Conservation (phyloP, 2,797 vertebrate genomes). For the Acanthiza pusilla region DNA sequence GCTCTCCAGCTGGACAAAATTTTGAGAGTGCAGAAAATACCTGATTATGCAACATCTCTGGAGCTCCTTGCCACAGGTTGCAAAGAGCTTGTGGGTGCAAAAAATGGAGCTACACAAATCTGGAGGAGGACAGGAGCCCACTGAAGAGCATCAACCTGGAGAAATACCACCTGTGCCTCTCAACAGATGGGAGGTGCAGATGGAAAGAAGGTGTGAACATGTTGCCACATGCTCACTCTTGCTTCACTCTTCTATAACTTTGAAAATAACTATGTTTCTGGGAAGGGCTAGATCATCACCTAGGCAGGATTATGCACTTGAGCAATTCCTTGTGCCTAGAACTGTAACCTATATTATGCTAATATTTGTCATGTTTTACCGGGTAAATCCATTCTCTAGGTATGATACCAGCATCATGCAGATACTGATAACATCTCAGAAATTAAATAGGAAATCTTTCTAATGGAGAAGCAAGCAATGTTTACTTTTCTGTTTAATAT, state of each 20-base stretch:
- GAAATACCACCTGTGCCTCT: not conserved
- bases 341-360: not conserved
- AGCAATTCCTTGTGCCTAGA: not conserved
- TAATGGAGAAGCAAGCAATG: not conserved
- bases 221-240: not conserved
- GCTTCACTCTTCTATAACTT: not conserved
- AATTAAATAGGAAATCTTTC: not conserved
- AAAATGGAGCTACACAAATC: not conserved
- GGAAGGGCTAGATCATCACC: not conserved
- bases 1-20: not conserved
- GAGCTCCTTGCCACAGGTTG: not conserved
- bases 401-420: not conserved
- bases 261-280: not conserved
- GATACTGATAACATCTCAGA: not conserved
- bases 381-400: not conserved
- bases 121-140: not conserved
- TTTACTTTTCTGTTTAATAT: not conserved
- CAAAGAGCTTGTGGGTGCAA: not conserved
- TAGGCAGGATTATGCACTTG: not conserved
- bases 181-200: constrained; percentile 1
- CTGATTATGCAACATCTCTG: not conserved
- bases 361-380: not conserved
- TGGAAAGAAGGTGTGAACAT: not conserved
- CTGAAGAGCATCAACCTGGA: not conserved
- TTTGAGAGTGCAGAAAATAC: not conserved